These are phyloP conservation scores for Amaurobius ferox DNA, from an alignment of 2,888 invertebrate genomes.

Conservation along the genomic window DNA sequence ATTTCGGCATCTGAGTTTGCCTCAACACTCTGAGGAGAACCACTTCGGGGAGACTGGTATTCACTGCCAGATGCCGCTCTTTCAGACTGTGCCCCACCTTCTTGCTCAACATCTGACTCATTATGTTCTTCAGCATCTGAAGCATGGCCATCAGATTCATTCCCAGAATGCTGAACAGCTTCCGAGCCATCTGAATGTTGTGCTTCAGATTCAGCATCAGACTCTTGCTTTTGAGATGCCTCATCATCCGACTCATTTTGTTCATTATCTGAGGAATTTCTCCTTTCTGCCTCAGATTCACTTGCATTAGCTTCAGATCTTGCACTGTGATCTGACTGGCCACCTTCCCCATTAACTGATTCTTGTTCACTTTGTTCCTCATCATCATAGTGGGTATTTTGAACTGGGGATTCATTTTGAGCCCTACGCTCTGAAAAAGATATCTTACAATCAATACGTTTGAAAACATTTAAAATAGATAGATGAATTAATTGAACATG, in stretches of 20 bases:
- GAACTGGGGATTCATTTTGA: slow-evolving; percentile 31
- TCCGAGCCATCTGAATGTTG: slow-evolving; percentile 49
- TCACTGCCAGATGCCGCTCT: slow-evolving; percentile 4
- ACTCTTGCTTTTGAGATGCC: slow-evolving; percentile 18
- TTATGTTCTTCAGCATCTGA: slow-evolving; percentile 29
- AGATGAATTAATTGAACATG: too few relatives aligned
- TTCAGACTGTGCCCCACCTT: slow-evolving; percentile 3
- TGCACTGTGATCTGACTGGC: slow-evolving; percentile 36
- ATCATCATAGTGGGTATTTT: slow-evolving; percentile 31
- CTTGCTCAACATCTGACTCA: slow-evolving; percentile 51
- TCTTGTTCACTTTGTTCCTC: slow-evolving; percentile 38
- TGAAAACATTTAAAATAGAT: too few relatives aligned
- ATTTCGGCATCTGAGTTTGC: slow-evolving; percentile 41
- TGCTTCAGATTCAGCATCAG: slow-evolving; percentile 49
- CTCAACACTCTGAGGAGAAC: slow-evolving; percentile 33
- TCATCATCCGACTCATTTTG: slow-evolving; percentile 43
- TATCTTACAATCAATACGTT: neutral
- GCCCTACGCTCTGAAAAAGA: slow-evolving; percentile 13
- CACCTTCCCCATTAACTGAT: slow-evolving; percentile 39
- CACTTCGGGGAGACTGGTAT: slow-evolving; percentile 21
- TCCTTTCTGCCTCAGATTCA: slow-evolving; percentile 43
- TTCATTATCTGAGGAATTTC: neutral
- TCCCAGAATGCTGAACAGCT: slow-evolving; percentile 26
- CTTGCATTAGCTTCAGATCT: slow-evolving; percentile 39
- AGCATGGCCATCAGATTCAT: neutral